phyloP scores from a whole-genome alignment of 2,888 invertebrate species.

The Coelopa pilipes region DNA sequence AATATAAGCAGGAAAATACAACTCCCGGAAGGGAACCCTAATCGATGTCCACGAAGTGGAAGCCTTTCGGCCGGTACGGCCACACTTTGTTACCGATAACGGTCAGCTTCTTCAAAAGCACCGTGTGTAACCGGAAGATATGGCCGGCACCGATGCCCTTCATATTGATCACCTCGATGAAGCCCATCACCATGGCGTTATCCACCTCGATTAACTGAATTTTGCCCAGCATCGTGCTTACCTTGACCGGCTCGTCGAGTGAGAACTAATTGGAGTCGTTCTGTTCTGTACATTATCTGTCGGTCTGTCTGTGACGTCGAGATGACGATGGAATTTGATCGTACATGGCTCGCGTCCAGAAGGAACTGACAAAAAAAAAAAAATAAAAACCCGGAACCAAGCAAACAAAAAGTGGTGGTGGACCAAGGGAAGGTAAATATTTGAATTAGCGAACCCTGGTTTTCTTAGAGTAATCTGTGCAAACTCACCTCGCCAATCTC shows the following conservation, averaged over 20 bases:
- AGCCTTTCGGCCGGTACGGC: constrained; percentile 72
- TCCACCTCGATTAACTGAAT: constrained; percentile 74
- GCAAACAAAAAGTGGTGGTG: too few species aligned
- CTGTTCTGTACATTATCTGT: constrained; percentile 42
- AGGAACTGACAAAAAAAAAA: neutral
- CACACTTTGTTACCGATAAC: constrained; percentile 72
- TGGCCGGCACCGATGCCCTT: constrained; percentile 70
- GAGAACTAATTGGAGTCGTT: constrained; percentile 68
- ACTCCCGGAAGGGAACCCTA: constrained; percentile 44
- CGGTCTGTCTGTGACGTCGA: too few species aligned
- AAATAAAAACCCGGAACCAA: too few species aligned
- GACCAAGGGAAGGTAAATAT: too few species aligned
- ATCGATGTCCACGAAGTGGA: constrained; percentile 70
- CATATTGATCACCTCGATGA: constrained; percentile 71
- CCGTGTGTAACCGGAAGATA: constrained; percentile 72
- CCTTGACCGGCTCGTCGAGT: constrained; percentile 70
- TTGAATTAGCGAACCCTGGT: too few species aligned
- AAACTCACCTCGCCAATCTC: constrained; percentile 62
- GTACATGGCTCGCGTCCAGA: too few species aligned
- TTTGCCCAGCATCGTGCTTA: constrained; percentile 72
- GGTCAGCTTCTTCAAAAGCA: constrained; percentile 72
- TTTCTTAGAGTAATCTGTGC: too few species aligned
- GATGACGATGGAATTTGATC: too few species aligned
- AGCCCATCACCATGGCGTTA: constrained; percentile 71
- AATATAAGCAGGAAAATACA: neutral